Conservation (phyloP, 2,113 vertebrate genomes). For the Oreochromis aureus region DNA sequence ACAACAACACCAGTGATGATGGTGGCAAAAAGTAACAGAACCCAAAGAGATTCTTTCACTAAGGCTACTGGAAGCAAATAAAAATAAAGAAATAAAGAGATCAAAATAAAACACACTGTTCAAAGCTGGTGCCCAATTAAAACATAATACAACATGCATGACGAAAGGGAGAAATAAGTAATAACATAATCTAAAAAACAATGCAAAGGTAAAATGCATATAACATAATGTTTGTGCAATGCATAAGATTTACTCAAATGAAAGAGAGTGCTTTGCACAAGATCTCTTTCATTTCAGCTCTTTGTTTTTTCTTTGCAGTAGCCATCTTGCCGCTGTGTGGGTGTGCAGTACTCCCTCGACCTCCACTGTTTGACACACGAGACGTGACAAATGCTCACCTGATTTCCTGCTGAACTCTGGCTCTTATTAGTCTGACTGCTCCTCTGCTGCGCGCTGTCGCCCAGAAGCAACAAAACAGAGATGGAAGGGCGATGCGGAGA, state of each 20-base stretch:
- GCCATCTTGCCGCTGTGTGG: background rate
- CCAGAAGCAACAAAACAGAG: background rate
- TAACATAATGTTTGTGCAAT: background rate
- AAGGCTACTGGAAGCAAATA: background rate
- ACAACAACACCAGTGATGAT: constrained; percentile 59
- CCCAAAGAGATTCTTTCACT: background rate
- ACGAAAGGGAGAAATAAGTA: background rate
- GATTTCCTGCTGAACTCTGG: constrained; percentile 87
- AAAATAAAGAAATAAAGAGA: background rate
- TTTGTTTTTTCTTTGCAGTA: background rate
- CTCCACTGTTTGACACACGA: background rate
- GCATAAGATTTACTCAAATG: background rate
- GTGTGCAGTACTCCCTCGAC: background rate
- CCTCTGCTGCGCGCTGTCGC: constrained; percentile 85
- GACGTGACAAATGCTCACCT: constrained; percentile 73
- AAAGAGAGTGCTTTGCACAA: background rate
- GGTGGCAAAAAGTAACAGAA: constrained; percentile 48
- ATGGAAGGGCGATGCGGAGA: background rate
- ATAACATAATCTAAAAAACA: background rate
- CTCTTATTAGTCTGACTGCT: constrained; percentile 88
- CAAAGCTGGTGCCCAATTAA: constrained; percentile 2
- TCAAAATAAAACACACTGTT: background rate
- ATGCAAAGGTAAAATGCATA: background rate
- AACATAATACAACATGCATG: constrained; percentile 28
- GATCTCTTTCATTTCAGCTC: background rate